A percentile compares a stretch with the other conserved stretches of the same genome.
These are phyloP conservation scores for Drosophila nannoptera DNA, from an alignment of 1,140 invertebrate genomes.

Conservation along the genomic window DNA sequence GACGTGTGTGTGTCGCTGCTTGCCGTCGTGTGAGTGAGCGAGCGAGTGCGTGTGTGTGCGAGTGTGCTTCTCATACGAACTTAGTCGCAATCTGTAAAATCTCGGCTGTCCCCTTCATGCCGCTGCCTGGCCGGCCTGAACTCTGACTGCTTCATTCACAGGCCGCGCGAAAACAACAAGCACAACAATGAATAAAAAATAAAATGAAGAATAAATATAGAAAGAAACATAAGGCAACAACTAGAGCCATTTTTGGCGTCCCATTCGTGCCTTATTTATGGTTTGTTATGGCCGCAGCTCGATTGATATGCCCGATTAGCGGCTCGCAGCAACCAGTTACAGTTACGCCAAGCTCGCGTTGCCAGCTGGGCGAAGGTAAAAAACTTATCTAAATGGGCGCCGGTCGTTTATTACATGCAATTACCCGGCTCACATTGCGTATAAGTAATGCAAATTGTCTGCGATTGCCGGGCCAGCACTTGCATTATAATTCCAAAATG, in stretches of 20 bases:
- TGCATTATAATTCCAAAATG: slow-evolving; percentile 59
- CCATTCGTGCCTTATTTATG: slow-evolving; percentile 40
- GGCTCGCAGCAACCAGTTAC: slow-evolving; percentile 38
- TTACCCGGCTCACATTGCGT: slow-evolving; percentile 58
- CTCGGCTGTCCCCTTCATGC: slow-evolving; percentile 3
- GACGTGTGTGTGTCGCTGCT: slow-evolving; percentile 29
- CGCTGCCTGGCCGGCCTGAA: slow-evolving; percentile 24
- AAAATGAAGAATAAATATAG: slow-evolving; percentile 2
- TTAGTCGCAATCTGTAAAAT: slow-evolving; percentile 39
- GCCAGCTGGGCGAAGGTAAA: slow-evolving; percentile 24
- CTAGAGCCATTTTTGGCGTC: slow-evolving; percentile 41
- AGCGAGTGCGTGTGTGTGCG: slow-evolving; percentile 26
- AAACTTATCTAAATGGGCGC: slow-evolving; percentile 69
- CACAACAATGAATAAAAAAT: not conserved
- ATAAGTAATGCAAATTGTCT: slow-evolving; percentile 61
- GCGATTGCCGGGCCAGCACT: slow-evolving; percentile 45
- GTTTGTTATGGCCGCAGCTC: slow-evolving; percentile 43
- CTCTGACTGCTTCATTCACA: slow-evolving; percentile 39
- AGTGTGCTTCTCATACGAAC: slow-evolving; percentile 32
- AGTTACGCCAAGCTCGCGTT: not conserved
- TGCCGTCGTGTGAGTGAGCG: slow-evolving; percentile 27
- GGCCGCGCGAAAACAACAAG: not conserved
- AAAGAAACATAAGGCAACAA: slow-evolving; percentile 22
- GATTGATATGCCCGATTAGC: slow-evolving; percentile 41
- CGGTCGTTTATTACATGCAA: slow-evolving; percentile 62